Percentiles rank a stretch among this genome's conserved stretches.
Conservation (phyloP, 2,888 invertebrate species). For the Imbricaverruca yamaguchii region DNA sequence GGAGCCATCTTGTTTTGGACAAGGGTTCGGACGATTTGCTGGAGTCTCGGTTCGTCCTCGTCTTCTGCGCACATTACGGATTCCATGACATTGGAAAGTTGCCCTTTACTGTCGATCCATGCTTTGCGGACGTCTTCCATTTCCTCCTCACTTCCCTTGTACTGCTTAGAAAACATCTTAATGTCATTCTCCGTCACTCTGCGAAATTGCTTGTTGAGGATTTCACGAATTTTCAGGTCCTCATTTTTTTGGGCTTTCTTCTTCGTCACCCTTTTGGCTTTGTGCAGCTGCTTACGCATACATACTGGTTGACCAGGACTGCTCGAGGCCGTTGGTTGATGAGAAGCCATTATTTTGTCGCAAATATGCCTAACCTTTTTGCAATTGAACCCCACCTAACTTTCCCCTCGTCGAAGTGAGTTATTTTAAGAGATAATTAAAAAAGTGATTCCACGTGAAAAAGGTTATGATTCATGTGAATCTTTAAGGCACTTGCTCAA, state of each 20-base stretch:
- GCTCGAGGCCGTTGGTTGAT: neutral
- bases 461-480: neutral
- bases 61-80: neutral
- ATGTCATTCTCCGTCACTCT: neutral
- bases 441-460: neutral
- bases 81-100: neutral
- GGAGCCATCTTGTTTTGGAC: neutral
- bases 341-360: neutral
- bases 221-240: neutral
- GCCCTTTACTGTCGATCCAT: neutral
- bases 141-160: slow-evolving; percentile 15
- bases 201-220: neutral
- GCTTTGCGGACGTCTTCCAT: neutral
- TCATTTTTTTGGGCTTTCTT: neutral
- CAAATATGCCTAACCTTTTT: too few species aligned
- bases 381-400: too few species aligned
- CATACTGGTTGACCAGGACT: neutral
- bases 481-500: neutral
- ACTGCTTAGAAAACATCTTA: neutral
- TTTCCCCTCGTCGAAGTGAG: too few species aligned
- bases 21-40: neutral
- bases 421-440: too few species aligned
- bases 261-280: neutral
- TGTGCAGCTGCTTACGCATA: neutral
- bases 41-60: neutral